Evolutionary conservation across 2,888 invertebrate species (phyloP).

Genomic region (Lissocephala sabroskyi): DNA sequence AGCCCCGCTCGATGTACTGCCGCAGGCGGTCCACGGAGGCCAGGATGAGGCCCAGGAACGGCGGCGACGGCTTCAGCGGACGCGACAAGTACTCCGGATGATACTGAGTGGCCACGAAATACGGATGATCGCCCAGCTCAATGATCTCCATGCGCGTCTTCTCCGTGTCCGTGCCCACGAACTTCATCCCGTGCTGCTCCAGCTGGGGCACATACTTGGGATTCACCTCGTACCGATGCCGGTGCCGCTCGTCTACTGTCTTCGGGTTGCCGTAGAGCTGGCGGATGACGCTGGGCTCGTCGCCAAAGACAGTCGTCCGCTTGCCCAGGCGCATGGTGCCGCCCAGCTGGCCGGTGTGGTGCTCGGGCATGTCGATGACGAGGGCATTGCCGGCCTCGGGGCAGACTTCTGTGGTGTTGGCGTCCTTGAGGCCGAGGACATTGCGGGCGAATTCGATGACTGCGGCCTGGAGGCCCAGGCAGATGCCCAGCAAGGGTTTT

Average conservation of each 20-base stretch:
- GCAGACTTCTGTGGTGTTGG: constrained; percentile 90
- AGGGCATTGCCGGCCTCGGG: constrained; percentile 82
- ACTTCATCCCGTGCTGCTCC: constrained; percentile 87
- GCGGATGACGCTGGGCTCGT: constrained; percentile 75
- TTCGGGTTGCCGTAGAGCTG: constrained; percentile 85
- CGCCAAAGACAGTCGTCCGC: constrained; percentile 86
- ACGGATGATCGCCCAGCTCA: constrained; percentile 89
- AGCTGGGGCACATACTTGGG: constrained; percentile 85
- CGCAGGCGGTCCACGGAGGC: constrained; percentile 89
- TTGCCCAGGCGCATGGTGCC: constrained; percentile 99
- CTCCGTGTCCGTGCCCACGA: constrained; percentile 90
- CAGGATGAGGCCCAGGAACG: constrained; percentile 94
- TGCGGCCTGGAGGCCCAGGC: constrained; percentile 97
- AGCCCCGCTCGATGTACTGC: constrained; percentile 81
- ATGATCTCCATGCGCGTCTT: constrained; percentile 95
- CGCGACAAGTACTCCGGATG: constrained; percentile 98
- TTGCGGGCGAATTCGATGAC: constrained; percentile 96
- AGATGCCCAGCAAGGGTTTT: constrained; percentile 95
- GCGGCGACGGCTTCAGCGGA: constrained; percentile 93
- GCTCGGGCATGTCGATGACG: constrained; percentile 99
- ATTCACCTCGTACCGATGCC: constrained; percentile 98
- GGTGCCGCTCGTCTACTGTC: constrained; percentile 92
- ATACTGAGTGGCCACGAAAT: constrained; percentile 96
- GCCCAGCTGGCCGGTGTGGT: constrained; percentile 92
- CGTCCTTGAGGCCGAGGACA: constrained; percentile 82